Evolutionary conservation across 1,140 invertebrate species (phyloP).

Genomic region (Cydia pomonella): DNA sequence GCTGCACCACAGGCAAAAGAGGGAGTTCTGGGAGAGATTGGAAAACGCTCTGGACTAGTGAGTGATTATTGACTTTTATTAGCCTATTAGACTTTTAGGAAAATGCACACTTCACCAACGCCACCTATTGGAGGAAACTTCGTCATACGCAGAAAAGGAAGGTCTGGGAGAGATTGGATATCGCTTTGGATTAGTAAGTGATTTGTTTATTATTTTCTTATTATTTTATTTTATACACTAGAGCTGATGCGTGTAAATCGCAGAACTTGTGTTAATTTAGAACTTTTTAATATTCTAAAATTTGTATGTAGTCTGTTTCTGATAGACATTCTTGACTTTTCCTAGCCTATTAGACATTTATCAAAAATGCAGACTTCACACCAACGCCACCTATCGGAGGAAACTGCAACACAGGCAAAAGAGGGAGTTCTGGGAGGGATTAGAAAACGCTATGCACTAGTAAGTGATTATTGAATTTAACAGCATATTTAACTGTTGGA

Average conservation of each 20-base stretch:
- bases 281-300: too few species aligned
- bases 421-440: slow-evolving; percentile 63
- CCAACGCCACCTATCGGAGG: slow-evolving; percentile 47
- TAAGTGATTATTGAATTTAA: slow-evolving; percentile 46
- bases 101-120: slow-evolving; percentile 46
- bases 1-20: slow-evolving; percentile 67
- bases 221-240: too few species aligned
- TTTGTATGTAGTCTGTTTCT: too few species aligned
- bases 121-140: slow-evolving; percentile 56
- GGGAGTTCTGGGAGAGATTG: slow-evolving; percentile 66
- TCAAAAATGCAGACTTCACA: slow-evolving; percentile 44
- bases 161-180: slow-evolving; percentile 61
- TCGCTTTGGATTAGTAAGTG: slow-evolving; percentile 64
- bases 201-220: background rate
- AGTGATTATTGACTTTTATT: slow-evolving; percentile 40
- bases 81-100: too few species aligned
- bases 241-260: too few species aligned
- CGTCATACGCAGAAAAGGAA: slow-evolving; percentile 69
- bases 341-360: too few species aligned
- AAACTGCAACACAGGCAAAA: slow-evolving; percentile 69
- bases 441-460: slow-evolving; percentile 62
- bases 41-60: slow-evolving; percentile 63
- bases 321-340: slow-evolving; percentile 20
- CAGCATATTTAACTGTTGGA: too few species aligned
- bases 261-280: too few species aligned